A percentile compares a stretch with the other conserved stretches of the same genome.
phyloP scores from a whole-genome alignment of 1,140 invertebrate genomes.

The Drosophila yakuba region DNA sequence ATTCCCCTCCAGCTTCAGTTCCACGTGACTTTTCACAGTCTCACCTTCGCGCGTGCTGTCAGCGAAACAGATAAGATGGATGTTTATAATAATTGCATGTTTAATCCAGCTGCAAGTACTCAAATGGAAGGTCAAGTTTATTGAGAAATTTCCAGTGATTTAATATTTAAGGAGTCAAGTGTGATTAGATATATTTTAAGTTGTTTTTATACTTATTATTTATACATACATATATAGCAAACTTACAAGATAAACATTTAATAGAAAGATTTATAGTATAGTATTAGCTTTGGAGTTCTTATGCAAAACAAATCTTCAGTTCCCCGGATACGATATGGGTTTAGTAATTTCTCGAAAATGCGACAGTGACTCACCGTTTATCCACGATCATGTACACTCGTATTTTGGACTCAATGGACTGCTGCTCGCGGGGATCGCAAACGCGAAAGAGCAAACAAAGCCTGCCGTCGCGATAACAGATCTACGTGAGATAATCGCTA shows the following conservation, averaged over 20 bases:
- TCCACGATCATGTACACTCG: constrained; percentile 86
- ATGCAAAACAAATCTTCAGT: too few species aligned
- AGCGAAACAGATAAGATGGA: constrained; percentile 3
- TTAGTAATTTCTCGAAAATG: not conserved
- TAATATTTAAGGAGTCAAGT: too few species aligned
- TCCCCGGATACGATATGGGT: too few species aligned
- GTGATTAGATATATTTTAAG: too few species aligned
- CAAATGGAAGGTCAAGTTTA: not conserved
- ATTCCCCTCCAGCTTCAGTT: constrained; percentile 80
- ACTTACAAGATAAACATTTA: too few species aligned
- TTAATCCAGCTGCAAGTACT: not conserved
- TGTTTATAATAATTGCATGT: not conserved
- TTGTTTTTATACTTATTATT: too few species aligned
- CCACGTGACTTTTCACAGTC: constrained; percentile 65
- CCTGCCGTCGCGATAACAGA: constrained; percentile 87
- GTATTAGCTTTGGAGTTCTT: too few species aligned
- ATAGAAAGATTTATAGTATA: too few species aligned
- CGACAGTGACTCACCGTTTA: constrained; percentile 61
- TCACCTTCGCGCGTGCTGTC: constrained; percentile 78
- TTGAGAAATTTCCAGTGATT: not conserved
- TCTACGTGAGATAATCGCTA: constrained; percentile 75
- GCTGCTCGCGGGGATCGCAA: constrained; percentile 86
- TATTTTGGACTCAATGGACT: constrained; percentile 87
- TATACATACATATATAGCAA: too few species aligned
- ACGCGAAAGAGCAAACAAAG: constrained; percentile 88